Evolutionary conservation across 2,888 invertebrate genomes (phyloP).

Genomic region (Epinotia ramella): DNA sequence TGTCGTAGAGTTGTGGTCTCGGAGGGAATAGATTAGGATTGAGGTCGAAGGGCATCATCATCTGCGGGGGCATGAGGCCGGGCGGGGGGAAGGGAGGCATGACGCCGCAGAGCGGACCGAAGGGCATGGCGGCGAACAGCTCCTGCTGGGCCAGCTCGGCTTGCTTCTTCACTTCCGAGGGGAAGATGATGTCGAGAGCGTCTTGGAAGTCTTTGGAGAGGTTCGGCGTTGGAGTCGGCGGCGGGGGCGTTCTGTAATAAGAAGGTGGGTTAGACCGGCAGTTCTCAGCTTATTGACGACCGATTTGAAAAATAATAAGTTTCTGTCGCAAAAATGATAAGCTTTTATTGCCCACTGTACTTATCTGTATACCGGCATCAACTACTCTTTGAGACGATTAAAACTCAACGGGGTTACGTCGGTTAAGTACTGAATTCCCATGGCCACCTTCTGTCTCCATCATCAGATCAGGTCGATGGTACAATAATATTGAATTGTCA

Average conservation of each 20-base stretch:
- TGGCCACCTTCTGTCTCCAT: too few relatives aligned
- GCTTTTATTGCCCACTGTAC: too few relatives aligned
- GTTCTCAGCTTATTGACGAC: too few relatives aligned
- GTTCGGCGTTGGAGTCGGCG: constrained; percentile 52
- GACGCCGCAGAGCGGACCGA: constrained; percentile 52
- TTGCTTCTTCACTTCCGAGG: constrained; percentile 67
- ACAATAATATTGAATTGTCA: too few relatives aligned
- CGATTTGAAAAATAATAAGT: too few relatives aligned
- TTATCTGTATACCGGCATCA: too few relatives aligned
- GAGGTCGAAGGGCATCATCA: constrained; percentile 74
- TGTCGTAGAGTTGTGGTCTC: constrained; percentile 71
- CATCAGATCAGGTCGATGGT: too few relatives aligned
- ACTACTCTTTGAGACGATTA: too few relatives aligned
- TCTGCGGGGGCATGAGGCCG: constrained; percentile 53
- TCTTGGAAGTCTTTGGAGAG: constrained; percentile 88
- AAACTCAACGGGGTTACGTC: too few relatives aligned
- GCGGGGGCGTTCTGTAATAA: constrained; percentile 47
- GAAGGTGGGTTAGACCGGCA: not conserved
- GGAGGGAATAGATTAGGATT: constrained; percentile 66
- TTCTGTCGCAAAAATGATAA: too few relatives aligned
- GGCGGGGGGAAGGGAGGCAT: constrained; percentile 57
- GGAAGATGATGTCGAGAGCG: constrained; percentile 88
- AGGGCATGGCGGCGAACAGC: constrained; percentile 57
- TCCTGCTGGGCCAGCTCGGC: constrained; percentile 52
- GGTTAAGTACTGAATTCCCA: too few relatives aligned